phyloP scores from a whole-genome alignment of 2,888 invertebrate genomes.

The Apocheima hispidaria region DNA sequence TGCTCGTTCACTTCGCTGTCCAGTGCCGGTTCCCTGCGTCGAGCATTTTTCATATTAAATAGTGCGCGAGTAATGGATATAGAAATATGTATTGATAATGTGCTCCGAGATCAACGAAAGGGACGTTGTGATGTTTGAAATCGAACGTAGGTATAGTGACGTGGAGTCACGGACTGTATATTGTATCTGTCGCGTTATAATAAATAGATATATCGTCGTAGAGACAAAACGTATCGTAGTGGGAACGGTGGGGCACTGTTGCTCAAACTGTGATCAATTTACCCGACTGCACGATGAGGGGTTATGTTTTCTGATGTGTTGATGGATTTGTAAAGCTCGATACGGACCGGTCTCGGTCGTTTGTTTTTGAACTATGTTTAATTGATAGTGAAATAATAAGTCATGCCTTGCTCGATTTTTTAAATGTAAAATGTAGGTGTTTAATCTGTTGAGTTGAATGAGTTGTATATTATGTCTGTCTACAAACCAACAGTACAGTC shows the following conservation, averaged over 20 bases:
- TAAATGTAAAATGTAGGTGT: constrained; percentile 3
- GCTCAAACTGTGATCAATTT: constrained; percentile 41
- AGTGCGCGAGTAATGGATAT: constrained; percentile 34
- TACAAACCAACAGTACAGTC: too few relatives aligned
- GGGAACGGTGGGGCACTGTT: constrained; percentile 61
- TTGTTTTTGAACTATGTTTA: constrained; percentile 38
- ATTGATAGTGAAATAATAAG: constrained; percentile 23
- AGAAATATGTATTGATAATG: constrained; percentile 48
- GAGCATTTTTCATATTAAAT: constrained; percentile 42
- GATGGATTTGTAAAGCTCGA: constrained; percentile 34
- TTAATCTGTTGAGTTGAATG: neutral
- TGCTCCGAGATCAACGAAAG: constrained; percentile 61
- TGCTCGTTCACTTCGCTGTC: neutral
- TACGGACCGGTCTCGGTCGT: constrained; percentile 27
- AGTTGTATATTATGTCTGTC: too few relatives aligned
- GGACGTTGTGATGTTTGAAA: constrained; percentile 63
- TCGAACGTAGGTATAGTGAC: constrained; percentile 64
- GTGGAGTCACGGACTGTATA: constrained; percentile 68
- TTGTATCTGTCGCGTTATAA: constrained; percentile 63
- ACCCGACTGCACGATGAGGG: constrained; percentile 3
- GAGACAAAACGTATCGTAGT: constrained; percentile 52
- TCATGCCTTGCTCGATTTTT: constrained; percentile 28
- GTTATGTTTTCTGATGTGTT: constrained; percentile 41
- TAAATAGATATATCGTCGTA: constrained; percentile 60
- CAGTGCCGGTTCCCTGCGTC: constrained; percentile 30